phyloP scores from a whole-genome alignment of 2,113 vertebrate species.

The Tragelaphus scriptus region DNA sequence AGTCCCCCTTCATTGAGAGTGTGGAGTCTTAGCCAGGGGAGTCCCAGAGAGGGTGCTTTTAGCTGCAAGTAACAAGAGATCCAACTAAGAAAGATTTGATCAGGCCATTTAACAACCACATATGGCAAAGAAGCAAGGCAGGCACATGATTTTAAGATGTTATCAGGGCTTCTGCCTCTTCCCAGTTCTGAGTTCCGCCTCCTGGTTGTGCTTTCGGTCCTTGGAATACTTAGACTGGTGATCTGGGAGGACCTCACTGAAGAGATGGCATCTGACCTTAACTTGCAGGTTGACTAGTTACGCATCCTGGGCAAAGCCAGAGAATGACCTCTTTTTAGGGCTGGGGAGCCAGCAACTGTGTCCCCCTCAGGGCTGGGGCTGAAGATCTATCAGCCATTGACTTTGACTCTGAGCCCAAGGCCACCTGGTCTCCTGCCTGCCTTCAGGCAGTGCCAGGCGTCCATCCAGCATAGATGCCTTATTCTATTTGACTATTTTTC shows the following conservation, averaged over 20 bases:
- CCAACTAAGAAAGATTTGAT: not conserved
- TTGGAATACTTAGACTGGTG: not conserved
- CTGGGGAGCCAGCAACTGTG: not conserved
- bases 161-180: not conserved
- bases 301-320: not conserved
- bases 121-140: not conserved
- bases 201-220: not conserved
- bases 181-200: rapidly evolving
- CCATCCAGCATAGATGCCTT: conserved; percentile 57
- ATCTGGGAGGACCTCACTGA: not conserved
- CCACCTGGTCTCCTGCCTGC: conserved; percentile 54
- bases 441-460: conserved; percentile 63
- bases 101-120: not conserved
- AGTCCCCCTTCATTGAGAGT: not conserved
- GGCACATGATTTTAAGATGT: not conserved
- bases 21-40: not conserved
- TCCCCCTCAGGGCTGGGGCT: not conserved
- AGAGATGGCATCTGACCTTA: not conserved
- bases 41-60: not conserved
- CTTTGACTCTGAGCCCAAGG: conserved; percentile 38
- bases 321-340: not conserved
- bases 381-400: not conserved
- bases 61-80: not conserved
- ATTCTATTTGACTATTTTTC: conserved; percentile 62
- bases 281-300: not conserved